Evolutionary conservation across 2,888 invertebrate species (phyloP).

Genomic region (Crioceris asparagi): DNA sequence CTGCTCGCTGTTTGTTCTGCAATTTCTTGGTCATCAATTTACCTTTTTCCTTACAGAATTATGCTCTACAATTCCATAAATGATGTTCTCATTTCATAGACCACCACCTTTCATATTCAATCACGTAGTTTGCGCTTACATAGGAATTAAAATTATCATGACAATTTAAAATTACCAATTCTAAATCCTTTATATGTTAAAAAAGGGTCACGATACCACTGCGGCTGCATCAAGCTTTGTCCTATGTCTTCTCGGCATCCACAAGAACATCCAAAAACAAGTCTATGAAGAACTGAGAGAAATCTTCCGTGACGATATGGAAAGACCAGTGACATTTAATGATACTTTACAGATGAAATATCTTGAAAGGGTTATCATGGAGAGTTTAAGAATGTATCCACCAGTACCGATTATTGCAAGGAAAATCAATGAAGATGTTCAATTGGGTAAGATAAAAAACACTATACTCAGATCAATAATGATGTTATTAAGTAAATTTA

Average conservation of each 20-base stretch:
- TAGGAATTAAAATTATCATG: too few species aligned
- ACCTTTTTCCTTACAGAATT: too few species aligned
- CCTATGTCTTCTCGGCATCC: conserved; percentile 64
- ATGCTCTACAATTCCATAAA: too few species aligned
- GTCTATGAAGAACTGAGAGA: conserved; percentile 58
- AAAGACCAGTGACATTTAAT: conserved; percentile 66
- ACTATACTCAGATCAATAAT: too few species aligned
- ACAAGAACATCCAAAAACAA: conserved; percentile 61
- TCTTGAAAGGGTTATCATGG: conserved; percentile 70
- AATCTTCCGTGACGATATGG: conserved; percentile 61
- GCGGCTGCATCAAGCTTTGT: conserved; percentile 75
- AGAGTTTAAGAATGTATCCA: conserved; percentile 68
- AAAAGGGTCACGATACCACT: conserved; percentile 63
- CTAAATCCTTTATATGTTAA: too few species aligned
- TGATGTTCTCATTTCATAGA: too few species aligned
- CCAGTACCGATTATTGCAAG: conserved; percentile 72
- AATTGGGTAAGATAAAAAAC: conserved; percentile 44
- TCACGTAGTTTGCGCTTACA: too few species aligned
- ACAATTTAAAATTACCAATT: too few species aligned
- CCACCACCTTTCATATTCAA: too few species aligned
- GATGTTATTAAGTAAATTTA: too few species aligned
- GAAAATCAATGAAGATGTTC: conserved; percentile 58
- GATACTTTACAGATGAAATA: conserved; percentile 82
- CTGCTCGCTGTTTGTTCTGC: not conserved
- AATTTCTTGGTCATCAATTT: too few species aligned